Conservation (phyloP, 2,113 vertebrate species). For the Silurus glanis region DNA sequence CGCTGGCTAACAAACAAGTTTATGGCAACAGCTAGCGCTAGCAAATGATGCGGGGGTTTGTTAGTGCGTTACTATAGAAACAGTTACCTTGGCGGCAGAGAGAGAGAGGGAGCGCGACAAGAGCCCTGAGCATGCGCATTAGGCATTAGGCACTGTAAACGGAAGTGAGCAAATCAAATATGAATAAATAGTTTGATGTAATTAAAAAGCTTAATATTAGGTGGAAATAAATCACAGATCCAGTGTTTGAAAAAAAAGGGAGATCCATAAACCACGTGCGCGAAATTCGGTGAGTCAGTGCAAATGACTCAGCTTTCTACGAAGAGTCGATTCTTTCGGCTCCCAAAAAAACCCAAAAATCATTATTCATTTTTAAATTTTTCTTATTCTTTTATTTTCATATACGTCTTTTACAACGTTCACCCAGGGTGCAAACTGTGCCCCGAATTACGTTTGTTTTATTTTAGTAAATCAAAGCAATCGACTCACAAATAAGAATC, state of each 20-base stretch:
- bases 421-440: neutral
- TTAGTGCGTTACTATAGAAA: slow-evolving; percentile 32
- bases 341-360: neutral
- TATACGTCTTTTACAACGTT: neutral
- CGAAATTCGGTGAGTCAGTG: neutral
- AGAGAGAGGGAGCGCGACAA: neutral
- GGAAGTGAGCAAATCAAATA: neutral
- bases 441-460: neutral
- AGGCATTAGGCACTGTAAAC: neutral
- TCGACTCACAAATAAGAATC: neutral
- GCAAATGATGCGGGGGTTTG: neutral
- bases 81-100: slow-evolving; percentile 1
- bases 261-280: too few relatives aligned
- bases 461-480: neutral
- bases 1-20: neutral
- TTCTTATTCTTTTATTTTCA: neutral
- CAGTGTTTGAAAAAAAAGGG: too few relatives aligned
- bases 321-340: neutral
- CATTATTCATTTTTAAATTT: neutral
- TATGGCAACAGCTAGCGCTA: neutral
- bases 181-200: neutral
- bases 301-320: neutral
- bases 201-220: too few relatives aligned
- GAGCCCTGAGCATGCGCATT: neutral
- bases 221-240: too few relatives aligned